phyloP scores from a whole-genome alignment of 2,888 invertebrate genomes.

The Isoperla grammatica region DNA sequence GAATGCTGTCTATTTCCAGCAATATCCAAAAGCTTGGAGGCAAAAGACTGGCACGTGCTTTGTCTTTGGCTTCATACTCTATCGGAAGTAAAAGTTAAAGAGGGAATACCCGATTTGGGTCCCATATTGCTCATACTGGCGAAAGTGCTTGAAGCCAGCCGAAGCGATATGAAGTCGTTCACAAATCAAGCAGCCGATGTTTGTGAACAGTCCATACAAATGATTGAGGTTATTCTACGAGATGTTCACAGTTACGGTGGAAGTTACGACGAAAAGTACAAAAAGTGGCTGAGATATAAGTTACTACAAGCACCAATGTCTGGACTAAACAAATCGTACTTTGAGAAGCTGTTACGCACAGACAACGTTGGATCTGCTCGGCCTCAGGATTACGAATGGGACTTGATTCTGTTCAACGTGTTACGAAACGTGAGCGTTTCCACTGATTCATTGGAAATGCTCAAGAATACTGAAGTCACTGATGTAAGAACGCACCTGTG shows the following conservation, averaged over 20 bases:
- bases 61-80: neutral
- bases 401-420: no score
- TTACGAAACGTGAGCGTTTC: no score
- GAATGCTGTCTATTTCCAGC: neutral
- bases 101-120: neutral
- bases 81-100: neutral
- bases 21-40: neutral
- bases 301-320: neutral
- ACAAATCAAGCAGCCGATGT: neutral
- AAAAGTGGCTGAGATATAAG: neutral
- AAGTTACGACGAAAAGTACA: neutral
- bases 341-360: neutral
- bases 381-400: no score
- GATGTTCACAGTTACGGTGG: neutral
- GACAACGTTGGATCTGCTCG: neutral
- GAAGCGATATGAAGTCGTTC: slow-evolving; percentile 3
- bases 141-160: neutral
- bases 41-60: neutral
- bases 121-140: neutral
- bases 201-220: neutral
- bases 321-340: slow-evolving; percentile 6
- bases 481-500: no score
- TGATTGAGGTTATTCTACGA: neutral
- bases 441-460: no score
- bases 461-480: no score